Conservation (phyloP, 2,113 vertebrate species). For the Gallinago paraguaiae region DNA sequence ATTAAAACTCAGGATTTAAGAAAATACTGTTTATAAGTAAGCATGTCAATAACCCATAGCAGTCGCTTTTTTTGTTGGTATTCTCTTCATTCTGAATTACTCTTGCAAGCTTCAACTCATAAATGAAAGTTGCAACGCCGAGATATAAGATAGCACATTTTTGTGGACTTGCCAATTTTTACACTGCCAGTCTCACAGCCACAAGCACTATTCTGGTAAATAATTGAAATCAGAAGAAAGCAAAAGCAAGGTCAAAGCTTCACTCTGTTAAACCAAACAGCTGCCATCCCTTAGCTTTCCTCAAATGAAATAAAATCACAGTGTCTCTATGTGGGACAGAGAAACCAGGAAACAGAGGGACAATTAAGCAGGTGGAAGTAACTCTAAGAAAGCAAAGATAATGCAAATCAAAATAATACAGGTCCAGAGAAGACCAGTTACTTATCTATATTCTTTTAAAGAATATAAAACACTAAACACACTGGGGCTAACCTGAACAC, state of each 20-base stretch:
- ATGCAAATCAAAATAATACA: background rate
- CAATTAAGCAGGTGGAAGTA: background rate
- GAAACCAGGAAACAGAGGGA: background rate
- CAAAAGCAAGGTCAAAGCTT: background rate
- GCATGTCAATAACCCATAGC: fast-evolving
- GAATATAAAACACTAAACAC: background rate
- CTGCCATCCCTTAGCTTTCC: background rate
- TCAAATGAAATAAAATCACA: background rate
- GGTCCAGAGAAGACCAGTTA: background rate
- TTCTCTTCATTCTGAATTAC: background rate
- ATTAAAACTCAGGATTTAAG: background rate
- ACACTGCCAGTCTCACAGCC: background rate
- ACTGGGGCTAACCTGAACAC: background rate
- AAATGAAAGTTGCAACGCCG: background rate
- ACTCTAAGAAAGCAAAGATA: background rate
- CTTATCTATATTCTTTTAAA: background rate
- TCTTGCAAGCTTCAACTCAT: background rate
- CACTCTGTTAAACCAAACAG: background rate
- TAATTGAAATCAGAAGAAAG: background rate
- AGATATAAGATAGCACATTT: fast-evolving
- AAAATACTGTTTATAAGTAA: background rate
- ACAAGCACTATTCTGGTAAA: background rate
- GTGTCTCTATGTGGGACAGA: fast-evolving
- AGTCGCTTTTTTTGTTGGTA: background rate
- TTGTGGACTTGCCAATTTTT: background rate